Percentiles rank a stretch among this genome's conserved stretches.
These are phyloP conservation scores for Cerceris rybyensis DNA, from an alignment of 2,888 invertebrate species.

Conservation along the genomic window DNA sequence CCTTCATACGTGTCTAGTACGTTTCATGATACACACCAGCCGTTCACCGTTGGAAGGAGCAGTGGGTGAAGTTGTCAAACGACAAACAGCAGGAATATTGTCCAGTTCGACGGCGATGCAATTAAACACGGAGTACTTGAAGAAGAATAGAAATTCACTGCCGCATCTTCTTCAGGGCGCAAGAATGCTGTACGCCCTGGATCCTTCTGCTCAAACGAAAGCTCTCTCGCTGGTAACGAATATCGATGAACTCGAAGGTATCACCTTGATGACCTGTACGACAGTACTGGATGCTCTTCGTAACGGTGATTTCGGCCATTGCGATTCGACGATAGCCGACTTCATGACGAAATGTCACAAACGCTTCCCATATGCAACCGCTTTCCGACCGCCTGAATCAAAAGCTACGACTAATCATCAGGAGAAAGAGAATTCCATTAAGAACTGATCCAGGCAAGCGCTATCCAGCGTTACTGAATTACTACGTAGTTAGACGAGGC, in stretches of 20 bases:
- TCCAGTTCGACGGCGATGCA: slow-evolving; percentile 83
- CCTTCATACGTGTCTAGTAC: slow-evolving; percentile 93
- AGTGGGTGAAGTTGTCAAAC: slow-evolving; percentile 83
- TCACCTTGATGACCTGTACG: slow-evolving; percentile 88
- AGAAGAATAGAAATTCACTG: slow-evolving; percentile 84
- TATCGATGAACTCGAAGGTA: slow-evolving; percentile 82
- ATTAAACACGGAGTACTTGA: slow-evolving; percentile 83
- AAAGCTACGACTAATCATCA: slow-evolving; percentile 73
- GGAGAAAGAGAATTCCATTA: slow-evolving; percentile 77
- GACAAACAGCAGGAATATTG: slow-evolving; percentile 84
- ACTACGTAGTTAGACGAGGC: slow-evolving; percentile 65
- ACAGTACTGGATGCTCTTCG: slow-evolving; percentile 90
- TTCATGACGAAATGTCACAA: slow-evolving; percentile 89
- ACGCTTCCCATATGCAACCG: slow-evolving; percentile 90
- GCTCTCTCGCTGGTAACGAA: slow-evolving; percentile 86
- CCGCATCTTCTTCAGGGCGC: slow-evolving; percentile 92
- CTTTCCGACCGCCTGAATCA: slow-evolving; percentile 83
- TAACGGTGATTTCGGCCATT: slow-evolving; percentile 91
- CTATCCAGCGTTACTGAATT: slow-evolving; percentile 64
- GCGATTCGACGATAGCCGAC: slow-evolving; percentile 85
- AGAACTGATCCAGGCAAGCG: slow-evolving; percentile 76
- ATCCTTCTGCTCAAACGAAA: slow-evolving; percentile 86
- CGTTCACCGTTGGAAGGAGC: slow-evolving; percentile 82
- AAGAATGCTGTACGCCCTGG: slow-evolving; percentile 89
- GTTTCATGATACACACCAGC: slow-evolving; percentile 86